Evolutionary conservation across 2,888 invertebrate species (phyloP), one percentile per base, ranked within the genome.

Genomic region (Cantharis nigra): DNA sequence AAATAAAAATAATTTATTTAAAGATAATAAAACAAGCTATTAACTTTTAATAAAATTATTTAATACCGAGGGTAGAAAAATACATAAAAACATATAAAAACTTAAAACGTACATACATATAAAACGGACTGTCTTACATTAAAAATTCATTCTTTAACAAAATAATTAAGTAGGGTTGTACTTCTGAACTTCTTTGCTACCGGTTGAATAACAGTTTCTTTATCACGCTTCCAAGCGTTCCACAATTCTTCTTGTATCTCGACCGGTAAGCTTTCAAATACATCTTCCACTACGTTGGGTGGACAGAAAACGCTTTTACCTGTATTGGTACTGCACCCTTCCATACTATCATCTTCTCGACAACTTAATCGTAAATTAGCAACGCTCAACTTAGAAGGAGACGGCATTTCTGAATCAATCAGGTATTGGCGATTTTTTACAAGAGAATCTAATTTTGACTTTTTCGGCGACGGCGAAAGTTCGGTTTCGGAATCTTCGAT

Each of bases 381-480:
- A 16, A 93, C 93, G 83, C 92, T 91, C 82, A 93, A 86, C 84
- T 94, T 94, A 84, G 93, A 93, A 1, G 94, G 94, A 13, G 93
- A 93, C 64, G 93, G 92, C 78, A 92, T 92, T 78, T 91, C 90
- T 16, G 88, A 85, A 9, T 85, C 81, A n/a, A 86, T 85, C 70
- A 89, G 84, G 33, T 88, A 87, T 70, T 90, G 88, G 64, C 90
- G 88, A 75, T 90, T 91, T 20, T 88, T 88, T n/a, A 91, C 87
- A 78, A 91, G 87, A 28, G 90, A 75, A 33, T 89, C 90, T 9
- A 89, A 83, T 82, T 89, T 90, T 69, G 91, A 92, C 86, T 94
- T 94, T 87, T 95, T 95, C n/a, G 94, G 93, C 4, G 93, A 92
- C 0, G 94, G 95, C 85, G 94, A 94, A 3, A 93, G 90, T 87